A percentile compares a stretch with the other conserved stretches of the same genome.
These are phyloP conservation scores for Lithobates pipiens DNA, from an alignment of 2,797 vertebrate species.

Conservation along the genomic window DNA sequence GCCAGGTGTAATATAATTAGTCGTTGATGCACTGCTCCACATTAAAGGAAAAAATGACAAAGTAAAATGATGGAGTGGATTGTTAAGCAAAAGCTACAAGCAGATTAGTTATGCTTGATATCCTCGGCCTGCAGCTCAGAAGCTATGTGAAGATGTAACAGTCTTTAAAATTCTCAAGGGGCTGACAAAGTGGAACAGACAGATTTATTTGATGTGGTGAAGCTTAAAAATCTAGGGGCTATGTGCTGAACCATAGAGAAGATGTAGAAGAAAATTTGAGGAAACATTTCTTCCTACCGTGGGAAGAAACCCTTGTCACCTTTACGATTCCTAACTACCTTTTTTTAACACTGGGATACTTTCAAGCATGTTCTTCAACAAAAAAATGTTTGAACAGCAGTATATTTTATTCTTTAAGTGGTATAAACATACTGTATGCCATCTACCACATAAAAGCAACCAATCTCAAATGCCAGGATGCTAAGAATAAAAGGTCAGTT, in stretches of 20 bases:
- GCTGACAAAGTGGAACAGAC: constrained; percentile 57
- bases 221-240: constrained; percentile 41
- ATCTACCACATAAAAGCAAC: neutral
- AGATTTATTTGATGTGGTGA: constrained; percentile 55
- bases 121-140: constrained; percentile 44
- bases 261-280: constrained; percentile 15
- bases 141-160: constrained; percentile 48
- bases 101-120: constrained; percentile 55
- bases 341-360: neutral
- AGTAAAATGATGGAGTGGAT: constrained; percentile 45
- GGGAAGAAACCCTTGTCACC: neutral
- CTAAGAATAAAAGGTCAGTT: too few relatives aligned
- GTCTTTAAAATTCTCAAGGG: constrained; percentile 52
- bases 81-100: constrained; percentile 55
- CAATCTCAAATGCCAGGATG: neutral
- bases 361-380: neutral
- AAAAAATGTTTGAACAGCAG: neutral
- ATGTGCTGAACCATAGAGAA: constrained; percentile 20
- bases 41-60: constrained; percentile 32
- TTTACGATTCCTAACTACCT: neutral
- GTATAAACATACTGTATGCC: neutral
- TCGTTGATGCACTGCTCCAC: neutral
- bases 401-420: neutral
- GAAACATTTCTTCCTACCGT: constrained; percentile 4
- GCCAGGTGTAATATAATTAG: constrained; percentile 1